Evolutionary conservation across 1,140 invertebrate genomes (phyloP), one percentile per base, ranked within the genome.

Genomic region (Cotesia chilonis): DNA sequence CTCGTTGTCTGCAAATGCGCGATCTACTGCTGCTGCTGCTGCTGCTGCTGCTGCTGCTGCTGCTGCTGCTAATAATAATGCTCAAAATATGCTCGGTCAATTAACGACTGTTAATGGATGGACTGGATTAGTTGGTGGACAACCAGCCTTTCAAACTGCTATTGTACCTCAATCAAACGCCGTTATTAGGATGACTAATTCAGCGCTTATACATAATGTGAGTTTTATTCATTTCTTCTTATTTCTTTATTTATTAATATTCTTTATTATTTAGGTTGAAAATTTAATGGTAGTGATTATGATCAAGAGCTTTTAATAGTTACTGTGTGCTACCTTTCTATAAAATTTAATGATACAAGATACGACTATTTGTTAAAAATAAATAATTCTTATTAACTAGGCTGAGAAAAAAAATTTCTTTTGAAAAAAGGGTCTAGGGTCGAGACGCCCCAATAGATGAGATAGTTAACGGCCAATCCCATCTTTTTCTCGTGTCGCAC

Each of bases 71-170:
- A 10, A 6, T 47, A 47, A 47, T 47, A 78, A 82, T 20, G 74
- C 80, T 3, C 85, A 85, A 55, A 78, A 82, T 5, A 83, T 86
- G 76, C 64, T 85, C 51, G 85, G 80, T 75, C 73, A 79, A 7
- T 83, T 85, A 71, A 80, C 81, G 51, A 79, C 80, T 38, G 80
- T 82, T 20, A 88, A 88, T 68, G 87, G 87, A 4, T 88, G 87
- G 87, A 80, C 85, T 10, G 88, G 87, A 4, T 81, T 88, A 5
- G 86, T 88, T 57, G 85, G 86, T 17, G 86, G 87, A 36, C 88
- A 88, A 70, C 82, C 87, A 4, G 80, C 85, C 14, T 88, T 85
- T 75, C 87, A 87, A 70, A 76, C 82, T 38, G 63, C 72, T 36
- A 78, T 84, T 5, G 82, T 80, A 4, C 82, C 84, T 14, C 84